These are phyloP conservation scores for Aphelenchoides fujianensis DNA, from an alignment of 1,140 invertebrate species.

Conservation along the genomic window DNA sequence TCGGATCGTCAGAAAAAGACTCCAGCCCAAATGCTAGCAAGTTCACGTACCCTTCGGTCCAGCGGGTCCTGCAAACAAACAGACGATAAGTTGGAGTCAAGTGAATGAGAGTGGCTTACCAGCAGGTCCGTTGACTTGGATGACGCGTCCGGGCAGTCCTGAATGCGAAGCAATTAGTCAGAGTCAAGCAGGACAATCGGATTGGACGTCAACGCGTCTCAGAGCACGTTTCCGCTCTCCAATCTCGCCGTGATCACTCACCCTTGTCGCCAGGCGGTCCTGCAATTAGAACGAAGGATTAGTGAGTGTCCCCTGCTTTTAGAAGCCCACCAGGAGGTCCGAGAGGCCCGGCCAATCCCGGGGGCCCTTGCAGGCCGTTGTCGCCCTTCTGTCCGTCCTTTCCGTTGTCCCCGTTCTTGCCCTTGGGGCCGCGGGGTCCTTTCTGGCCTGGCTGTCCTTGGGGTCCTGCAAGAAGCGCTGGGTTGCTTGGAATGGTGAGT, in stretches of 20 bases:
- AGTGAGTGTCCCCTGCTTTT: too few relatives aligned
- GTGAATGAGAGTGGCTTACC: too few relatives aligned
- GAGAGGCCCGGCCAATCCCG: slow-evolving; percentile 52
- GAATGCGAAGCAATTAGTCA: too few relatives aligned
- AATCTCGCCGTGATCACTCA: slow-evolving; percentile 18
- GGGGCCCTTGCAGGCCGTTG: slow-evolving; percentile 48
- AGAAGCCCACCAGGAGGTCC: too few relatives aligned
- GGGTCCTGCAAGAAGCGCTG: not conserved
- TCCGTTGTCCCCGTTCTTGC: slow-evolving; percentile 39
- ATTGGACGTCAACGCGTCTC: slow-evolving; percentile 47
- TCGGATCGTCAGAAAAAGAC: too few relatives aligned
- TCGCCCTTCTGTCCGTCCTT: slow-evolving; percentile 56
- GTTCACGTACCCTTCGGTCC: too few relatives aligned
- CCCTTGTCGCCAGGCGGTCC: slow-evolving; percentile 40
- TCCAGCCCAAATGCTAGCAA: too few relatives aligned
- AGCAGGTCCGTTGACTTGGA: slow-evolving; percentile 59
- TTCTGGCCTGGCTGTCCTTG: slow-evolving; percentile 56
- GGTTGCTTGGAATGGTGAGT: not conserved
- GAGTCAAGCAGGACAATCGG: too few relatives aligned
- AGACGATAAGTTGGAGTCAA: too few relatives aligned
- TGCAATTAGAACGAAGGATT: too few relatives aligned
- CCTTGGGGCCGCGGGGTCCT: slow-evolving; percentile 61
- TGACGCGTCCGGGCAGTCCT: slow-evolving; percentile 1
- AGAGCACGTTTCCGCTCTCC: slow-evolving; percentile 39
- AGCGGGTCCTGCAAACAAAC: too few relatives aligned